Conservation (phyloP, 2,888 invertebrate genomes). For the Trilocha varians region DNA sequence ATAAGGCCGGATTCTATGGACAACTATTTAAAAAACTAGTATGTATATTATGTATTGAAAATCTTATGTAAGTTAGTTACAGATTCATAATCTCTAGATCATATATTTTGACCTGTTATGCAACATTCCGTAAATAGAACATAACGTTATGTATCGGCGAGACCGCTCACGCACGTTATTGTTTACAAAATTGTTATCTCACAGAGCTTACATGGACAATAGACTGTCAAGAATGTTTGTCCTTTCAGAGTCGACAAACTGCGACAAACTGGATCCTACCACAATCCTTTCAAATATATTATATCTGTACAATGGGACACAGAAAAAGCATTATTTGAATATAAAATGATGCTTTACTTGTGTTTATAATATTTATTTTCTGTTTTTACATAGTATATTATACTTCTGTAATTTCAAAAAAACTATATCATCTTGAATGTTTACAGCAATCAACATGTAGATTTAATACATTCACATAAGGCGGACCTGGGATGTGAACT, state of each 20-base stretch:
- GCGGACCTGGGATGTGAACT: constrained; percentile 85
- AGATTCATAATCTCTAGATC: constrained; percentile 19
- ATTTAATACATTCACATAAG: constrained; percentile 82
- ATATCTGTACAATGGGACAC: no score
- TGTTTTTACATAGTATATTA: no score
- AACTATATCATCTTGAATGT: no score
- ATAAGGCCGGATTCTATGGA: constrained; percentile 91
- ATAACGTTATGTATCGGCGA: constrained; percentile 12
- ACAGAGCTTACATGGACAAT: constrained; percentile 12
- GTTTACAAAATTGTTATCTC: constrained; percentile 22
- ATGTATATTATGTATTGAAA: constrained; percentile 57
- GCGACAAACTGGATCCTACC: no score
- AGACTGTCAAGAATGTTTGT: no score
- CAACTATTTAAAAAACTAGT: constrained; percentile 93
- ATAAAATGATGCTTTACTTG: no score
- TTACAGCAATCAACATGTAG: constrained; percentile 82
- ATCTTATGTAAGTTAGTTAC: constrained; percentile 20
- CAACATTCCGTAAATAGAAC: constrained; percentile 56
- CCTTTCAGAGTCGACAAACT: no score
- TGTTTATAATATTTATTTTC: no score
- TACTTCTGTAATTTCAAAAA: no score
- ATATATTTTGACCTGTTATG: constrained; percentile 37
- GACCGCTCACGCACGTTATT: constrained; percentile 7
- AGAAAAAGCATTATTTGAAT: no score
- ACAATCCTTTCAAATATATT: no score